Conservation (phyloP, 2,888 invertebrate species). For the Drosophila antonietae region DNA sequence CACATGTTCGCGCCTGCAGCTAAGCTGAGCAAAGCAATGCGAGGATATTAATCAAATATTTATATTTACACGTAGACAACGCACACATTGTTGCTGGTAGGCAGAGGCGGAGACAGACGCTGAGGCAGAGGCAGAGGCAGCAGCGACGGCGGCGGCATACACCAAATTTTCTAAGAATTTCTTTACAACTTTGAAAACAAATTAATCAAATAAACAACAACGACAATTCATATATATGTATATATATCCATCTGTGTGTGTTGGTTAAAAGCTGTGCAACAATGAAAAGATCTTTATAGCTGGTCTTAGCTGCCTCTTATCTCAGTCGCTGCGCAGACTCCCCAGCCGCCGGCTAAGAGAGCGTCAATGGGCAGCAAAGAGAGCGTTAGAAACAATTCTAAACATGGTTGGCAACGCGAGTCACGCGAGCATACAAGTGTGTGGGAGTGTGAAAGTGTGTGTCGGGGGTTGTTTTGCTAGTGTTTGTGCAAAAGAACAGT, state of each 20-base stretch:
- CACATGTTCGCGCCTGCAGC: slow-evolving; percentile 63
- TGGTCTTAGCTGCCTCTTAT: slow-evolving; percentile 1
- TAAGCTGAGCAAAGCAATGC: slow-evolving; percentile 31
- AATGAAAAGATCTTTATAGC: slow-evolving; percentile 30
- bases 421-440: neutral
- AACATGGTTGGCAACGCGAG: slow-evolving; percentile 49
- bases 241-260: slow-evolving; percentile 18
- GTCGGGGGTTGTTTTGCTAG: slow-evolving; percentile 42
- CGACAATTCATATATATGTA: slow-evolving; percentile 54
- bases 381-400: slow-evolving; percentile 16
- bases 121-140: neutral
- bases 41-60: slow-evolving; percentile 78
- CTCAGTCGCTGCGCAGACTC: slow-evolving; percentile 58
- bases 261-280: slow-evolving; percentile 50
- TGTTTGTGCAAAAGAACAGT: slow-evolving; percentile 29
- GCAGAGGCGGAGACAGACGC: neutral
- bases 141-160: slow-evolving; percentile 45
- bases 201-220: slow-evolving; percentile 73
- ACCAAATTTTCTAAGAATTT: slow-evolving; percentile 67
- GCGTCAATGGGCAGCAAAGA: slow-evolving; percentile 7
- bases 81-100: slow-evolving; percentile 30
- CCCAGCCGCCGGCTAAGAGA: slow-evolving; percentile 21
- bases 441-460: slow-evolving; percentile 4
- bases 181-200: slow-evolving; percentile 69
- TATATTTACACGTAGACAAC: slow-evolving; percentile 73